Conservation (phyloP, 2,113 vertebrate genomes). For the Choloepus hoffmanni region DNA sequence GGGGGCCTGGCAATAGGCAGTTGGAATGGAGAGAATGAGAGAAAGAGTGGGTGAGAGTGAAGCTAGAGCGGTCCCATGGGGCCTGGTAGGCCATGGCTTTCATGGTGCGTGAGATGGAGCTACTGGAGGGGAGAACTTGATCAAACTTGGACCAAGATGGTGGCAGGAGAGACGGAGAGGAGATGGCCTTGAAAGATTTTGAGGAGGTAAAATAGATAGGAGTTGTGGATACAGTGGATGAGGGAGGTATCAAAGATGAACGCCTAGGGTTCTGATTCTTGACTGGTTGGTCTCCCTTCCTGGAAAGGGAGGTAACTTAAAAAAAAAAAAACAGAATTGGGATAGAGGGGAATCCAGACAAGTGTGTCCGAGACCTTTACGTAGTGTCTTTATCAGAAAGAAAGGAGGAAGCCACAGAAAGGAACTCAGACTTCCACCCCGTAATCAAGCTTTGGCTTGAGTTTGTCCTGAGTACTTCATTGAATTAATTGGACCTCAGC, state of each 20-base stretch:
- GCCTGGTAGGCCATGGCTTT: background rate
- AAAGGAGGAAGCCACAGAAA: background rate
- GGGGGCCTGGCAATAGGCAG: too few species aligned
- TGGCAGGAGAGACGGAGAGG: too few species aligned
- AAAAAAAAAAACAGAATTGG: background rate
- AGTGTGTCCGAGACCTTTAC: background rate
- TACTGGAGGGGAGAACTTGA: background rate
- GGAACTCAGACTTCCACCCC: background rate
- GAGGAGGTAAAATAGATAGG: background rate
- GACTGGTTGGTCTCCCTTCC: background rate
- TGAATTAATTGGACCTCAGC: constrained; percentile 74
- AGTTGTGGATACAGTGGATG: background rate
- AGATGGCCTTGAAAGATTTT: background rate
- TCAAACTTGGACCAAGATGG: background rate
- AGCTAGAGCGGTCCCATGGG: background rate
- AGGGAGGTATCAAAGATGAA: background rate
- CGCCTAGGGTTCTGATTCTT: background rate
- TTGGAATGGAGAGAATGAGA: background rate
- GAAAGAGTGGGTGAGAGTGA: background rate
- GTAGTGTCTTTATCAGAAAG: background rate
- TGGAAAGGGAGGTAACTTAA: background rate
- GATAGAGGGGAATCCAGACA: background rate
- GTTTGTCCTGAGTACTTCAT: constrained; percentile 68
- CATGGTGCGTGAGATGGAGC: background rate
- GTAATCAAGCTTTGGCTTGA: background rate